Base-by-base conservation (phyloP, 2,888 invertebrate species). In the Mythimna loreyi region DNA sequence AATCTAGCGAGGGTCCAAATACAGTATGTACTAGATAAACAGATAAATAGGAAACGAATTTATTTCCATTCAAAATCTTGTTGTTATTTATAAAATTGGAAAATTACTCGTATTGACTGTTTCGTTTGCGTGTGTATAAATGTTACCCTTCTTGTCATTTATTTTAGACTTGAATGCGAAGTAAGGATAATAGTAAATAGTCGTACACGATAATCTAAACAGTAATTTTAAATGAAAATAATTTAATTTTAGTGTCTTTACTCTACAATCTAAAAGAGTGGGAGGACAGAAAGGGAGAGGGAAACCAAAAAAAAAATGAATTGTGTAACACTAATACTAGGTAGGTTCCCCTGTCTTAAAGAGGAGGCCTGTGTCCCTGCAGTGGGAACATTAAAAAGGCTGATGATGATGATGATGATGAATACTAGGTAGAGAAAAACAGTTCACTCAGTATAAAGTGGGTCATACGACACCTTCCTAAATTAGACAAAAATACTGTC, bases 1-100 rank as follows among this genome's bases (percentile, higher is more conserved):
- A 93, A 93, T 93, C 91, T 92, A 87, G 80, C 74, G 77, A 88
- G 91, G 92, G 92, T 90, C 84, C 85, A 83, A 77, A 66, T 50
- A 59, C 59, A 91, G 91, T 85, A 87, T 61, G 75, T 8, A 56
- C 6, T 36, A 83, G 84, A 80, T 63, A 55, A 69, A 59, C 73
- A 91, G 87, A 91, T 73, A 67, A 61, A 45, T 36, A 3, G 2
- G 40, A 2, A 2, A 25, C 7, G 8, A 6, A 36, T 53, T 36
- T 23, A 58, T 76, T 60, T 77, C n/a, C 28, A 25, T 53, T 40
- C 11, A 25, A 23, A 55, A 40, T 60, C 30, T 45, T 47, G 0
- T 58, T 6, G 33, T 3, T 50, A 33, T 52, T 40, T 5, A 40
- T 5, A 40, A 4, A 40, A 40, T 40, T n/a, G 72, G 43, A 69